Percentiles rank a stretch among this genome's conserved stretches.
These are phyloP conservation scores for Pantherophis vulpinus DNA, from an alignment of 2,797 vertebrate genomes.

Conservation along the genomic window DNA sequence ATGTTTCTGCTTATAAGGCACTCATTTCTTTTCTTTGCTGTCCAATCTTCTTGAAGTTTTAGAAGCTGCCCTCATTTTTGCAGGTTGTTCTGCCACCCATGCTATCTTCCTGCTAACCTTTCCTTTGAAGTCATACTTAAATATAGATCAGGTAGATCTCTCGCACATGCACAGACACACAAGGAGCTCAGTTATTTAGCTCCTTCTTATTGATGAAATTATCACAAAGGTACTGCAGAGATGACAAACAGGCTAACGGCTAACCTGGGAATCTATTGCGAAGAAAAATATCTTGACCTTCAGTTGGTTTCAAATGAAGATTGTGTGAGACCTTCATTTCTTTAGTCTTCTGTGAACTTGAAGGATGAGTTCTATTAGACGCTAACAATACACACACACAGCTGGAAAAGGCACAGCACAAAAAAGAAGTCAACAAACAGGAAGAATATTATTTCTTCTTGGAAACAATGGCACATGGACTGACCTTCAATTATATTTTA, in stretches of 20 bases:
- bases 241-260: slow-evolving; percentile 59
- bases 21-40: neutral
- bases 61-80: neutral
- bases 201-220: slow-evolving; percentile 65
- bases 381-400: slow-evolving; percentile 35
- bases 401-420: slow-evolving; percentile 38
- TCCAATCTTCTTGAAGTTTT: neutral
- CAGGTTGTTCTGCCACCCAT: neutral
- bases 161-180: slow-evolving; percentile 12
- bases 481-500: neutral
- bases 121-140: slow-evolving; percentile 53
- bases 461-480: neutral
- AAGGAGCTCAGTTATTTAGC: slow-evolving; percentile 57
- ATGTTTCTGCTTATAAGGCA: neutral
- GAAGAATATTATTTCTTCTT: neutral
- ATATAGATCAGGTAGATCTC: slow-evolving; percentile 62
- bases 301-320: slow-evolving; percentile 49
- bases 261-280: slow-evolving; percentile 54
- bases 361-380: slow-evolving; percentile 61
- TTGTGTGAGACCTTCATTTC: slow-evolving; percentile 48
- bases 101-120: slow-evolving; percentile 33
- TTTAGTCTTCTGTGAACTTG: slow-evolving; percentile 53
- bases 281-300: slow-evolving; percentile 60
- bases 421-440: slow-evolving; percentile 9
- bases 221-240: slow-evolving; percentile 58